A percentile compares a stretch with the other conserved stretches of the same genome.
phyloP scores from a whole-genome alignment of 2,113 vertebrate species.

The Odontophorus gujanensis region DNA sequence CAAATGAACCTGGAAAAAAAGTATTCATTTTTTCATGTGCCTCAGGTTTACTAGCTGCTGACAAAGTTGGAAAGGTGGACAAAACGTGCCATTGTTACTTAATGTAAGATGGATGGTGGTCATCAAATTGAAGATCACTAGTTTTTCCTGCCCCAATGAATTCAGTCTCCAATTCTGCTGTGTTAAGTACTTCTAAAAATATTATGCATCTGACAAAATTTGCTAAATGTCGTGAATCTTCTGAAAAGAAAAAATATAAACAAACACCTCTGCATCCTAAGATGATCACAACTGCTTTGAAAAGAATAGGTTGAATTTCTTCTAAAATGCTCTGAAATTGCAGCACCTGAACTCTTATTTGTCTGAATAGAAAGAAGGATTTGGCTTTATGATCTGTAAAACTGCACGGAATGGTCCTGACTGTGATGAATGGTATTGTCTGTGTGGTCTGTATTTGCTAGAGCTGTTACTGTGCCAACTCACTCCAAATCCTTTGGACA shows the following conservation, averaged over 20 bases:
- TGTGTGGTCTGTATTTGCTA: neutral
- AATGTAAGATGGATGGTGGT: neutral
- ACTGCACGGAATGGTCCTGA: neutral
- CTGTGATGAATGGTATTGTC: rapidly evolving
- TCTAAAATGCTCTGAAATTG: neutral
- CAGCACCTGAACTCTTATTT: neutral
- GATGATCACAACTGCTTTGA: neutral
- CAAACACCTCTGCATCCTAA: neutral
- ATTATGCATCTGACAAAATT: neutral
- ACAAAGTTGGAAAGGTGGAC: neutral
- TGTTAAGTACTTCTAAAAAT: neutral
- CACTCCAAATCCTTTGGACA: neutral
- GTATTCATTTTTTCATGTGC: neutral
- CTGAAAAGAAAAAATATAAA: neutral
- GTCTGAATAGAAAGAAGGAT: neutral
- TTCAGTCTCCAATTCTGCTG: neutral
- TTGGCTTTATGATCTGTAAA: neutral
- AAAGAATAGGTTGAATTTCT: neutral
- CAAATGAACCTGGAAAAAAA: neutral
- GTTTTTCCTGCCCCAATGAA: neutral
- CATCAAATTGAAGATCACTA: neutral
- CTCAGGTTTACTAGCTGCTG: neutral
- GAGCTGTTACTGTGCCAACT: neutral
- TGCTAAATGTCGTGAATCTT: neutral
- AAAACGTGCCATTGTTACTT: neutral